A percentile compares a stretch with the other conserved stretches of the same genome.
These are phyloP conservation scores for Anguilla pacifica DNA, from an alignment of 2,797 vertebrate species.

Conservation along the genomic window DNA sequence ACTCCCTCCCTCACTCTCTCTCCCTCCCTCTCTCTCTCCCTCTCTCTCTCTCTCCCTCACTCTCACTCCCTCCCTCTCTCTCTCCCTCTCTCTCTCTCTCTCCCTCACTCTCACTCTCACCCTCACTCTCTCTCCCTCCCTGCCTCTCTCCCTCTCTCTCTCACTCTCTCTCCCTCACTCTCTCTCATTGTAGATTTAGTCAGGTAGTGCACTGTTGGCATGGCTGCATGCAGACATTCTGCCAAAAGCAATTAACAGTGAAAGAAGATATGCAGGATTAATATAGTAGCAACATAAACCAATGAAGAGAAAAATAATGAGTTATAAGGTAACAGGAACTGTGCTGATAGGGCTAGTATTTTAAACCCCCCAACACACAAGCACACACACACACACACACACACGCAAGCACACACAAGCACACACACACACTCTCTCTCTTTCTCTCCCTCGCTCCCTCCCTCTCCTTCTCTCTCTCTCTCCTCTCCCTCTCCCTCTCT, in stretches of 20 bases:
- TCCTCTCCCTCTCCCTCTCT: too few relatives aligned
- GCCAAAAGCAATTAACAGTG: neutral
- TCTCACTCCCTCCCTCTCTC: neutral
- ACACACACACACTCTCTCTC: too few relatives aligned
- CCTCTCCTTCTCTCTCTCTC: too few relatives aligned
- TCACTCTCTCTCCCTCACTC: neutral
- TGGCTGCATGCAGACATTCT: neutral
- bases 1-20: constrained; percentile 1
- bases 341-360: too few relatives aligned
- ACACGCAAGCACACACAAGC: too few relatives aligned
- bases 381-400: too few relatives aligned
- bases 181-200: neutral
- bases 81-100: constrained; percentile 1
- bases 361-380: too few relatives aligned
- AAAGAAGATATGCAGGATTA: neutral
- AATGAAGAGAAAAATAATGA: neutral
- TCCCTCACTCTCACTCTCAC: neutral
- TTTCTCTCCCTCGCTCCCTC: too few relatives aligned
- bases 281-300: neutral
- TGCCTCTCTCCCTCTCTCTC: neutral
- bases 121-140: too few relatives aligned
- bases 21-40: neutral
- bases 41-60: neutral
- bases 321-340: neutral
- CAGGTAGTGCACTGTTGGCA: neutral